Percentiles rank a stretch among this genome's conserved stretches.
Conservation (phyloP, 1,140 invertebrate species). For the Musca vetustissima region DNA sequence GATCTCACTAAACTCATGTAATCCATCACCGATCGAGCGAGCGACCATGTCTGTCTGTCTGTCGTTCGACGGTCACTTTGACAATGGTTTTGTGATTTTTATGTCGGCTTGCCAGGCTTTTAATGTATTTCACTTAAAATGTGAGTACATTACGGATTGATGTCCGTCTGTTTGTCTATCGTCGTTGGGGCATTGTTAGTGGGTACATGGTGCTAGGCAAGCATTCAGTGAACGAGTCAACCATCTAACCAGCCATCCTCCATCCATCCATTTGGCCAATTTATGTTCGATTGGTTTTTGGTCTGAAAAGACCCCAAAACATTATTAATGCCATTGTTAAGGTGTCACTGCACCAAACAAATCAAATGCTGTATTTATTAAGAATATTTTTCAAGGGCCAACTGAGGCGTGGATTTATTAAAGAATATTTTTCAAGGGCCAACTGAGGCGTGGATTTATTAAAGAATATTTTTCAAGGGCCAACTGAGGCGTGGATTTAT, state of each 20-base stretch:
- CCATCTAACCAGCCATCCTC: not conserved
- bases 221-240: no score
- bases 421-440: no score
- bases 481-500: no score
- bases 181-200: not conserved
- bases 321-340: slow-evolving; percentile 19
- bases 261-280: not conserved
- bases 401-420: no score
- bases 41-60: no score
- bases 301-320: not conserved
- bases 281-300: no score
- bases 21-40: slow-evolving; percentile 19
- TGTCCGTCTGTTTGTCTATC: no score
- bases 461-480: no score
- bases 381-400: no score
- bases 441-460: no score
- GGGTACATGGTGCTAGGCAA: no score
- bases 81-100: slow-evolving; percentile 20
- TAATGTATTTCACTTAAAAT: slow-evolving; percentile 10
- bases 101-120: not conserved
- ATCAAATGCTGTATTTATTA: slow-evolving; percentile 2
- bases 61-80: not conserved
- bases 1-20: slow-evolving; percentile 21
- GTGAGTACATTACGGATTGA: slow-evolving; percentile 12
- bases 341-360: slow-evolving; percentile 13